Percentiles rank a stretch among this genome's conserved stretches.
Conservation (phyloP, 1,140 invertebrate species). For the Hermetia illucens region DNA sequence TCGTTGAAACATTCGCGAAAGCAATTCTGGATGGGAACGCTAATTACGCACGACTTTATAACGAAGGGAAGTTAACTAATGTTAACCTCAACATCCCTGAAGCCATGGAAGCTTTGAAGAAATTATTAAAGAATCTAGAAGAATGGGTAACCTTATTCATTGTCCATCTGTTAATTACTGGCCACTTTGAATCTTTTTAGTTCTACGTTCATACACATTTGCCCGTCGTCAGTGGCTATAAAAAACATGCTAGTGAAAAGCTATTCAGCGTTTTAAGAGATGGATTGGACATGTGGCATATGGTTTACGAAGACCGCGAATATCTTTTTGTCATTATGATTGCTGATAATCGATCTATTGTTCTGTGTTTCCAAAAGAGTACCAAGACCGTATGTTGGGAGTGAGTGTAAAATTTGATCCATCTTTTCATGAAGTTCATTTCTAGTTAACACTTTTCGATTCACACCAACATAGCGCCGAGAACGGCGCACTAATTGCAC, state of each 20-base stretch:
- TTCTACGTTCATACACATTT: background rate
- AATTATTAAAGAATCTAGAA: background rate
- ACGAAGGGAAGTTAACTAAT: background rate
- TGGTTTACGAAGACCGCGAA: background rate
- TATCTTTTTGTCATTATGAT: background rate
- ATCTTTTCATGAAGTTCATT: background rate
- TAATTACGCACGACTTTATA: background rate
- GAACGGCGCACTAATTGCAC: background rate
- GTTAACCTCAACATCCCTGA: background rate
- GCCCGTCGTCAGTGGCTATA: background rate
- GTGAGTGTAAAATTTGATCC: background rate
- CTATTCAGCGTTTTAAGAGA: background rate
- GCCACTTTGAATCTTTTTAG: background rate
- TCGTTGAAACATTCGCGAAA: background rate
- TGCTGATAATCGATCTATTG: constrained; percentile 1
- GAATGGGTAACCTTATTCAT: background rate
- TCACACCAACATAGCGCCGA: background rate
- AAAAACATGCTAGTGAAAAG: background rate
- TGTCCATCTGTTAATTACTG: too few relatives aligned
- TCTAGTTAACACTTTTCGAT: background rate
- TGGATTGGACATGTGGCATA: background rate
- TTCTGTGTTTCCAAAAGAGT: background rate
- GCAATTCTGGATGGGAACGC: background rate
- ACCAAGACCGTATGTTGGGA: background rate
- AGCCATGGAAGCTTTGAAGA: background rate